Evolutionary conservation across 2,113 vertebrate species (phyloP).

Genomic region (Lanius ludovicianus): DNA sequence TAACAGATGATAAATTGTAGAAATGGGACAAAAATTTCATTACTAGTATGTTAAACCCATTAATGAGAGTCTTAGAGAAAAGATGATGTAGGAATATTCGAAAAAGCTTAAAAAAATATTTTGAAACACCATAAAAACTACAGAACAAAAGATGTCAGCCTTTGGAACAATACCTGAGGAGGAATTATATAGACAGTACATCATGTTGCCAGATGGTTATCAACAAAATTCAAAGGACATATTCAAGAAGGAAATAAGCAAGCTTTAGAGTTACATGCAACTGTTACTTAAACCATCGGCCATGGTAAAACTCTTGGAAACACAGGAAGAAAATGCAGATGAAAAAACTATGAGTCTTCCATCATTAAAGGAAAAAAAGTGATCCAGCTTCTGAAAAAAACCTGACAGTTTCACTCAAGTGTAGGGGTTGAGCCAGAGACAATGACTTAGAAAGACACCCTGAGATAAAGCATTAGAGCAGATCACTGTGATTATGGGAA

Average conservation of each 20-base stretch:
- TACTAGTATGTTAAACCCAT: neutral
- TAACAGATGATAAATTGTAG: neutral
- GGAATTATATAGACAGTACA: neutral
- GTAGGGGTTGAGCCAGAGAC: neutral
- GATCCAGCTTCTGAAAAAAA: neutral
- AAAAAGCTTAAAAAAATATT: neutral
- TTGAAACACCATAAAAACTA: neutral
- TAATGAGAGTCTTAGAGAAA: neutral
- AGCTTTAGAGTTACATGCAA: neutral
- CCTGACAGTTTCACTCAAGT: rapidly evolving
- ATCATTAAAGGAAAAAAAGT: neutral
- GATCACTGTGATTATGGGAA: neutral
- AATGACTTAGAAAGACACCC: neutral
- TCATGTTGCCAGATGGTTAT: neutral
- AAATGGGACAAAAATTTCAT: neutral
- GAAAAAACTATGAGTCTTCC: neutral
- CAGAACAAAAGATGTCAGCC: neutral
- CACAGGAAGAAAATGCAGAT: neutral
- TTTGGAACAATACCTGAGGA: neutral
- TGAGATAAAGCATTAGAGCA: neutral
- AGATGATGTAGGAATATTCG: neutral
- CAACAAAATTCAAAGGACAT: neutral
- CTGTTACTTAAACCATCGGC: neutral
- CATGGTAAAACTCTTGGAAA: neutral
- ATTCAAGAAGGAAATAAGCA: neutral